Evolutionary conservation across 2,113 vertebrate genomes (phyloP).

Genomic region (Dicerorhinus sumatrensis): DNA sequence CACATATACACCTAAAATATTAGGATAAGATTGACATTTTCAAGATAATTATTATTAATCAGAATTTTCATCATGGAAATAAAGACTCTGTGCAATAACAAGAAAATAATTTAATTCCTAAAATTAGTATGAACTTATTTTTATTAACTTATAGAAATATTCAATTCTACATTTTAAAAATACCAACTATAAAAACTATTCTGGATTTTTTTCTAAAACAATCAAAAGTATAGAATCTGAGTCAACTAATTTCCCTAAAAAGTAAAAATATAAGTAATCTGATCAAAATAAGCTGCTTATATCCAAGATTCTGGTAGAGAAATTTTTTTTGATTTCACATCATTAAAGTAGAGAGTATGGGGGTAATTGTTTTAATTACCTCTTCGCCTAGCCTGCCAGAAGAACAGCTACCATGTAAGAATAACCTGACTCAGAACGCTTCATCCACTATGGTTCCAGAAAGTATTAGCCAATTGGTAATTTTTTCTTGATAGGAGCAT

Average conservation of each 20-base stretch:
- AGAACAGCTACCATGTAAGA: neutral
- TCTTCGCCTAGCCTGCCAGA: neutral
- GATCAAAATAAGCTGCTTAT: neutral
- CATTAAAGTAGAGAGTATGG: neutral
- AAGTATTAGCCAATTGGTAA: neutral
- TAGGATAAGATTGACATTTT: neutral
- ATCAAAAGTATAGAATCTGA: neutral
- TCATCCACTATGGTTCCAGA: neutral
- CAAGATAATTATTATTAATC: neutral
- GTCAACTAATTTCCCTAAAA: constrained; percentile 26
- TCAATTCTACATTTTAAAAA: neutral
- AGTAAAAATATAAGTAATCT: constrained; percentile 13
- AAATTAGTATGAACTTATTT: constrained; percentile 1
- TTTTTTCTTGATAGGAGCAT: neutral
- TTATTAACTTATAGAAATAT: constrained; percentile 15
- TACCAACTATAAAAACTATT: constrained; percentile 5
- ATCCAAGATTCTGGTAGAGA: neutral
- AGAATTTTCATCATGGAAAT: constrained; percentile 25
- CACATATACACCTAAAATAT: neutral
- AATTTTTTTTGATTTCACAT: neutral
- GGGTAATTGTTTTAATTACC: neutral
- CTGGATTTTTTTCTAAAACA: neutral
- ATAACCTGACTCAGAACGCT: constrained; percentile 27
- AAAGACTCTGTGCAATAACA: neutral
- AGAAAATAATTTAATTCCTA: constrained; percentile 20